phyloP scores from a whole-genome alignment of 1,140 invertebrate genomes.

The Euglossa dilemma region DNA sequence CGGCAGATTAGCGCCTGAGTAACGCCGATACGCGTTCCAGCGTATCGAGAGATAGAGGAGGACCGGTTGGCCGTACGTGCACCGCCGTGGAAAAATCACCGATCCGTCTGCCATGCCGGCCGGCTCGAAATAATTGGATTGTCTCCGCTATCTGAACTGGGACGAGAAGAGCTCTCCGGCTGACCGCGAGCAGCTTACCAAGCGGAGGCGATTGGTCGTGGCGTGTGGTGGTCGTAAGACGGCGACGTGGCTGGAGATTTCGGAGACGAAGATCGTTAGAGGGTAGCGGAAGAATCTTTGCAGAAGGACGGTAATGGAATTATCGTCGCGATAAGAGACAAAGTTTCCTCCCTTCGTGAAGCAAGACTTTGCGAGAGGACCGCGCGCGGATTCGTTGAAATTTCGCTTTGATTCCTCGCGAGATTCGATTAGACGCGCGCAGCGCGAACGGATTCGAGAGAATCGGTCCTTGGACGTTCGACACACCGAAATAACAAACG shows the following conservation, averaged over 20 bases:
- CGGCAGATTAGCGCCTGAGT: constrained; percentile 58
- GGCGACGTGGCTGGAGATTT: neutral
- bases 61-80: constrained; percentile 7
- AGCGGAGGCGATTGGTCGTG: neutral
- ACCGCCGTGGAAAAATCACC: constrained; percentile 25
- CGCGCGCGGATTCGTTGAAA: no score
- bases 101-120: constrained; percentile 11
- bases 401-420: no score
- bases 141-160: constrained; percentile 15
- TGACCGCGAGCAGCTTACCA: neutral
- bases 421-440: no score
- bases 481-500: neutral
- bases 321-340: no score
- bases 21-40: constrained; percentile 44
- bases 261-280: neutral
- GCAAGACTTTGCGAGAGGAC: neutral
- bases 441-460: no score
- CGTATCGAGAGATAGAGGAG: constrained; percentile 31
- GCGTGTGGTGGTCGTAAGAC: neutral
- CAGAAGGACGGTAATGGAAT: neutral
- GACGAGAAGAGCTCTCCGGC: neutral
- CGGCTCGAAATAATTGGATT: constrained; percentile 57
- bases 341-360: neutral
- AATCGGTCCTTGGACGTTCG: neutral
- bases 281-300: neutral